Base-by-base conservation (phyloP, 2,888 invertebrate species). In the Synergus itoensis region DNA sequence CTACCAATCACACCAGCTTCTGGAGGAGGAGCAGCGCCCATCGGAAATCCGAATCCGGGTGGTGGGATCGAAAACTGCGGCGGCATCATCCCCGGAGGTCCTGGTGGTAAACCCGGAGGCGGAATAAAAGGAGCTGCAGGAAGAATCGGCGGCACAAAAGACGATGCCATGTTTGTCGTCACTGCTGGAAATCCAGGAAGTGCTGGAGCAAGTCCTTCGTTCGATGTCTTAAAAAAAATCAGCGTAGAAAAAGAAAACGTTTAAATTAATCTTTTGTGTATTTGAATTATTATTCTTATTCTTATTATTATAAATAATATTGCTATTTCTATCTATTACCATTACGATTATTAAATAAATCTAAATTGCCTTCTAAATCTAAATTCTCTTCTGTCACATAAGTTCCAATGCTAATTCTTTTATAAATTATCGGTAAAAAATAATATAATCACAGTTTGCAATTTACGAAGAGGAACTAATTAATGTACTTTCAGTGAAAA, bases 51-150 rank as follows among this genome's bases (percentile, higher is more conserved):
- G 91, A 96, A 96, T 53, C 96, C 96, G 14, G 97, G 97, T 40
- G 97, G 97, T 57, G 97, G 97, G 90, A 96, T 95, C 60, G 95
- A 95, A 91, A 96, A 96, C 36, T 96, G 95, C 40, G 96, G 95
- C 80, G 96, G 94, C 93, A 95, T 94, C 3, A 90, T 90, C 16
- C 90, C 90, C 0, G 92, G 91, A 43, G 92, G 91, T 77, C 91
- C 92, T 60, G 92, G 91, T 11, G 92, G 91, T 77, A 92, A 82
- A 76, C 87, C 90, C 40, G 91, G 90, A 12, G 92, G 89, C 41
- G 91, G 90, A 85, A 91, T 91, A 53, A 91, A 92, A 16, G 91
- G 90, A 76, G 91, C 84, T 4, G 89, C 64, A 0, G 91, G 92
- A 85, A 91, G 88, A 84, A 92, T 91, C 40, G 92, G 90, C 63